Evolutionary conservation across 1,140 invertebrate species (phyloP), one percentile per base, ranked within the genome.

Genomic region (Sycophaga agraensis): DNA sequence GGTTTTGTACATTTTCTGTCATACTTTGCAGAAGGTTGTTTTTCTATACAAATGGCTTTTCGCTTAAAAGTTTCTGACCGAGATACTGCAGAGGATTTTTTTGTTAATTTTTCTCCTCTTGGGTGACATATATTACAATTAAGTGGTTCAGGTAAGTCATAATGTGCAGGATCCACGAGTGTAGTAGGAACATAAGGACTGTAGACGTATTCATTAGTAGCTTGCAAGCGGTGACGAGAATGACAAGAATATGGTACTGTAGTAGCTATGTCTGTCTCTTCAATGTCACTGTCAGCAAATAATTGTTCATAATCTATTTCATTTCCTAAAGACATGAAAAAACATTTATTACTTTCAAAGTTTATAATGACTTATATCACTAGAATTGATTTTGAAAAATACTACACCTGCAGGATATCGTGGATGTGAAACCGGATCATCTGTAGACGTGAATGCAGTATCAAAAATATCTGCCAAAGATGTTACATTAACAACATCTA

Each of bases 381-480:
- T 31, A 31, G 11, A 31, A 31, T 11, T 31, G 11, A 31, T 11
- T 11, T 16, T 26, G 34, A 43, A 34, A 16, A 45, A 35, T 26
- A 31, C 0, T 53, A 51, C 74, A 83, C 81, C 78, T 69, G 77
- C 66, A 63, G 73, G 65, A 72, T 75, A 82, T 57, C 79, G 73
- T 42, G 71, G 67, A 69, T 80, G 75, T 1, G 79, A 73, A 46
- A 77, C 66, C 48, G 75, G 76, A 72, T 84, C 81, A 39, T 79
- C 81, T n/a, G 80, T 82, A 24, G 82, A 84, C 28, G 81, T 76
- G 69, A 83, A 83, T 55, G 82, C 82, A 48, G 82, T 83, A 67
- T 83, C 81, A 68, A 83, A 79, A 67, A 83, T 83, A 71, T 83
- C 82, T 46, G 78, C 82, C 54, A 83, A 67, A 8, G 82, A 82